These are phyloP conservation scores for Eudemis profundana DNA, from an alignment of 2,888 invertebrate species.

Conservation along the genomic window DNA sequence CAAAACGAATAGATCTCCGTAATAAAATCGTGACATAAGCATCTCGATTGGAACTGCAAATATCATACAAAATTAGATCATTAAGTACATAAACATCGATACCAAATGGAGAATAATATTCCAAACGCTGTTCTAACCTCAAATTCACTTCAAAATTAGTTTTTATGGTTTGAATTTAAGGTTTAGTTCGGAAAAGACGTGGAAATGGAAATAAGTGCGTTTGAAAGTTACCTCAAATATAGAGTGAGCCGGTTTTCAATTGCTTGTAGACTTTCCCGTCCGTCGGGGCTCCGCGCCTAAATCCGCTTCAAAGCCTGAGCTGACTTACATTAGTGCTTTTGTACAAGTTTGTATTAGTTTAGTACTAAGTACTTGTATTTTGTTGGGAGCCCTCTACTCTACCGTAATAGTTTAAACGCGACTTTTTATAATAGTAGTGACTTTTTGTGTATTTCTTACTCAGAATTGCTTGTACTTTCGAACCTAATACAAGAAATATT, in stretches of 20 bases:
- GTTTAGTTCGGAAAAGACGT: not conserved
- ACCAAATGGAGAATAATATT: not conserved
- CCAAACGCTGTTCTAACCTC: not conserved
- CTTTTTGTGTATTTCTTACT: too few relatives aligned
- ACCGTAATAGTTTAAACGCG: too few relatives aligned
- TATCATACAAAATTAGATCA: conserved; percentile 12
- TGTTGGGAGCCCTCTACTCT: too few relatives aligned
- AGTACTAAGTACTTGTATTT: too few relatives aligned
- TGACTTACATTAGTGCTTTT: not conserved
- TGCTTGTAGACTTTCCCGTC: conserved; percentile 33
- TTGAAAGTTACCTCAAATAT: conserved; percentile 9
- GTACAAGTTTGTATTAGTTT: not conserved
- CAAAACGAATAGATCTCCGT: not conserved
- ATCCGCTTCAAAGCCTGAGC: conserved; percentile 37
- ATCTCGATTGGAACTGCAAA: conserved; percentile 16
- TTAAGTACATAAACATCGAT: not conserved
- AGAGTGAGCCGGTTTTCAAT: conserved; percentile 30
- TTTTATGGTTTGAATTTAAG: not conserved
- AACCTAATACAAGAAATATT: too few relatives aligned
- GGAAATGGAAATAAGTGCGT: not conserved
- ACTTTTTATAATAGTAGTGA: too few relatives aligned
- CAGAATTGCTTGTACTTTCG: too few relatives aligned
- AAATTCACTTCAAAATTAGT: not conserved
- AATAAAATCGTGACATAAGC: conserved; percentile 8
- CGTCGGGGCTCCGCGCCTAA: conserved; percentile 20